Percentiles rank a stretch among this genome's conserved stretches.
These are phyloP conservation scores for Lonchura striata DNA, from an alignment of 2,113 vertebrate species.

Conservation along the genomic window DNA sequence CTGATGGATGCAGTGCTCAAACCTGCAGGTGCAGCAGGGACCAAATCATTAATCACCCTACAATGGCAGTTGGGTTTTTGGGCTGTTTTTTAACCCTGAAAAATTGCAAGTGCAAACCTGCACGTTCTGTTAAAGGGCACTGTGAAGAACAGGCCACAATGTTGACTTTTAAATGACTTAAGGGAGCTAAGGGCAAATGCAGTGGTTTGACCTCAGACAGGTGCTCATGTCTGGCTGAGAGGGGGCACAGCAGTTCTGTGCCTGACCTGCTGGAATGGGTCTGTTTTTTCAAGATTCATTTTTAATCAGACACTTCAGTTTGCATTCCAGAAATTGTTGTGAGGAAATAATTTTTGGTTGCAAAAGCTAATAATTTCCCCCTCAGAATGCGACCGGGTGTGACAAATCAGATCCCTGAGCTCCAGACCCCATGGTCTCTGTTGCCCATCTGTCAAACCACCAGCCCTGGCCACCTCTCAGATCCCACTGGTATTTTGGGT, in stretches of 20 bases:
- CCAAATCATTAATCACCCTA: constrained; percentile 14
- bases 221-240: not conserved
- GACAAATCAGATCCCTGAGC: not conserved
- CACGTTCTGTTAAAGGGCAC: not conserved
- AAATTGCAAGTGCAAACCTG: not conserved
- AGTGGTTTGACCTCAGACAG: not conserved
- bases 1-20: constrained; percentile 7
- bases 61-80: not conserved
- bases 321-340: not conserved
- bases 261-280: not conserved
- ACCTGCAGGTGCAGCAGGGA: not conserved
- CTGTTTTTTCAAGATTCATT: not conserved
- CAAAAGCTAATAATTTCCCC: not conserved
- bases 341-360: not conserved
- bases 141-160: not conserved
- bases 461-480: not conserved
- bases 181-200: not conserved
- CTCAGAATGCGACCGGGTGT: fast-evolving
- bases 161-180: not conserved
- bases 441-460: not conserved
- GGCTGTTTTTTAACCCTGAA: not conserved
- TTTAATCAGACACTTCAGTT: not conserved
- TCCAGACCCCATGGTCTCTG: not conserved
- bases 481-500: fast-evolving
- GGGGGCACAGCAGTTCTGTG: not conserved